A percentile compares a stretch with the other conserved stretches of the same genome.
phyloP scores from a whole-genome alignment of 2,797 vertebrate species.

The Holocentrus rufus region DNA sequence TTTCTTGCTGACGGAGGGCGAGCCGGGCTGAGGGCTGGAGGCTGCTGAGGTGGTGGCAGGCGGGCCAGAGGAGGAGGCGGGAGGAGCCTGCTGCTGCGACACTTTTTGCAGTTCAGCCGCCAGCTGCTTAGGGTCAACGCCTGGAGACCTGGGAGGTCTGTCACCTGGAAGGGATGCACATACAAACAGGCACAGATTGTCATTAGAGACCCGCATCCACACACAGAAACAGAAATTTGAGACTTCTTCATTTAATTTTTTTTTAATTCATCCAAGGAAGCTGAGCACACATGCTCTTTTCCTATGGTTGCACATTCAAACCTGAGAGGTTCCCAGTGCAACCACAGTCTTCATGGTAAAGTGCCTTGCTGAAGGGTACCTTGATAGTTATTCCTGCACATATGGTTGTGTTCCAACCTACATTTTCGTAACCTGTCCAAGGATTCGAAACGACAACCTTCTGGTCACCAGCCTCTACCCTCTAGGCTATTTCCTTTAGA shows the following conservation, averaged over 20 bases:
- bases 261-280: too few relatives aligned
- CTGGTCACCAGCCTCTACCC: not conserved
- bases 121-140: conserved; percentile 95
- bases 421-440: not conserved
- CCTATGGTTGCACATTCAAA: too few relatives aligned
- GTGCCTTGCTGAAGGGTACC: too few relatives aligned
- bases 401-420: not conserved
- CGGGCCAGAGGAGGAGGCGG: conserved; percentile 72
- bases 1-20: conserved; percentile 96
- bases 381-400: not conserved
- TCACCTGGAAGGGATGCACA: conserved; percentile 81
- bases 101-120: conserved; percentile 97
- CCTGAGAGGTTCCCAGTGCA: too few relatives aligned
- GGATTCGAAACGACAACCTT: not conserved
- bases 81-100: conserved; percentile 91
- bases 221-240: too few relatives aligned
- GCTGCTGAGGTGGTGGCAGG: conserved; percentile 88
- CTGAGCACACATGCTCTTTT: too few relatives aligned
- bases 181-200: conserved; percentile 39
- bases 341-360: too few relatives aligned
- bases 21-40: conserved; percentile 96
- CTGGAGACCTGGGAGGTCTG: conserved; percentile 91
- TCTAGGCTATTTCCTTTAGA: not conserved
- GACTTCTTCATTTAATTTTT: too few relatives aligned
- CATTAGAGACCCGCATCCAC: too few relatives aligned